Conservation (phyloP, 2,888 invertebrate species). For the Loripinus fragilis region DNA sequence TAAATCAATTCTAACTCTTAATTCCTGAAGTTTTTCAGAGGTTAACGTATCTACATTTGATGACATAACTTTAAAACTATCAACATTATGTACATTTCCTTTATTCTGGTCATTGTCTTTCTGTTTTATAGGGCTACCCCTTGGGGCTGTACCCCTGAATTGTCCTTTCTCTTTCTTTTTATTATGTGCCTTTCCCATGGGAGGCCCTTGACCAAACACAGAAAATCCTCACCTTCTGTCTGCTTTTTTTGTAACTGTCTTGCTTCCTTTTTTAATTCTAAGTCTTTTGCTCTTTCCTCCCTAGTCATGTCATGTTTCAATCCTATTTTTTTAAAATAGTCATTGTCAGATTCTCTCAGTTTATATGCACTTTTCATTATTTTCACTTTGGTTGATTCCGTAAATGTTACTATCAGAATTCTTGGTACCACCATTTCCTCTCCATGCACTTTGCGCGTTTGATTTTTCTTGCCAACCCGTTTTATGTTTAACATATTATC, state of each 20-base stretch:
- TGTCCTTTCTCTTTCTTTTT: slow-evolving; percentile 1
- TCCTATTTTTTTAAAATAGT: background rate
- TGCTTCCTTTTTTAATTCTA: too few relatives aligned
- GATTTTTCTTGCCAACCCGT: too few relatives aligned
- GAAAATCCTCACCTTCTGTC: background rate
- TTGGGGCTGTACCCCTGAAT: too few relatives aligned
- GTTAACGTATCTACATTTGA: too few relatives aligned
- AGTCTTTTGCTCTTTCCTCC: too few relatives aligned
- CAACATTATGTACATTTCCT: background rate
- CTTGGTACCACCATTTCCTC: too few relatives aligned
- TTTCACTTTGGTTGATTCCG: background rate
- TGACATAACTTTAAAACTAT: too few relatives aligned
- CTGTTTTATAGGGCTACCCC: background rate
- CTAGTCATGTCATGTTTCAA: slow-evolving; percentile 10
- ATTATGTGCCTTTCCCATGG: slow-evolving; percentile 4
- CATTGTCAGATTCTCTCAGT: background rate
- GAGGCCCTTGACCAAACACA: too few relatives aligned
- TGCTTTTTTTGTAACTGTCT: background rate
- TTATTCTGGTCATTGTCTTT: slow-evolving; percentile 8
- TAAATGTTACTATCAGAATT: too few relatives aligned
- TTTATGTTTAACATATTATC: background rate
- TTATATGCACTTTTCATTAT: slow-evolving; percentile 1
- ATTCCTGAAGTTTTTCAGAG: too few relatives aligned
- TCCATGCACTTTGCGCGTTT: too few relatives aligned
- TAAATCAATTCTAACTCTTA: background rate